Evolutionary conservation across 2,888 invertebrate species (phyloP).

Genomic region (Volucella inanis): DNA sequence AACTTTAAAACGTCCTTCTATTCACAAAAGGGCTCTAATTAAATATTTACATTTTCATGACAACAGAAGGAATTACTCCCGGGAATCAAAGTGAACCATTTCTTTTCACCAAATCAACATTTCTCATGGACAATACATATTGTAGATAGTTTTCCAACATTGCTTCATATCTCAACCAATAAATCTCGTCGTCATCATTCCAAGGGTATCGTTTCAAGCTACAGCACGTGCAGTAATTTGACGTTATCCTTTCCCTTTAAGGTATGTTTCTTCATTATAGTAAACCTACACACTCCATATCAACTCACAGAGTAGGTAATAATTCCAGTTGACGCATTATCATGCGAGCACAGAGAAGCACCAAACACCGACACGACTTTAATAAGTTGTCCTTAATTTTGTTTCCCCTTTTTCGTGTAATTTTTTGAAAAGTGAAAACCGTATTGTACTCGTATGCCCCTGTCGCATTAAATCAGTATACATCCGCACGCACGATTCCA

Average conservation of each 20-base stretch:
- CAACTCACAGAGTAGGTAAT: constrained; percentile 36
- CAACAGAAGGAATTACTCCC: no score
- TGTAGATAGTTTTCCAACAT: not conserved
- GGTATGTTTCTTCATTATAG: constrained; percentile 48
- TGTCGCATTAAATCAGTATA: constrained; percentile 65
- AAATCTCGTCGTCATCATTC: constrained; percentile 71
- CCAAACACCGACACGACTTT: constrained; percentile 43
- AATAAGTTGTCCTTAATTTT: constrained; percentile 54
- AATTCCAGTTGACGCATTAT: constrained; percentile 65
- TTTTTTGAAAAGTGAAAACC: constrained; percentile 46
- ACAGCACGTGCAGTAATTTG: constrained; percentile 68
- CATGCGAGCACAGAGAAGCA: constrained; percentile 49
- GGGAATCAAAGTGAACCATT: constrained; percentile 5
- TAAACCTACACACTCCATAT: constrained; percentile 15
- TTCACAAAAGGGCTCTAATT: no score
- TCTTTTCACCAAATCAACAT: constrained; percentile 1
- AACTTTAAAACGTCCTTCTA: no score
- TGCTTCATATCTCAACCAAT: constrained; percentile 39
- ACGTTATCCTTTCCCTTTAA: constrained; percentile 59
- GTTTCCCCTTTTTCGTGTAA: constrained; percentile 20
- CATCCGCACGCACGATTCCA: constrained; percentile 26
- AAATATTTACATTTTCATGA: no score
- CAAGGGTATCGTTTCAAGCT: constrained; percentile 51
- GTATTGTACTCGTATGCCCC: constrained; percentile 68
- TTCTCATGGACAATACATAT: not conserved